Evolutionary conservation across 92 coral and sea anemone genomes (phyloP).

Genomic region (Scolanthus callimorphus): DNA sequence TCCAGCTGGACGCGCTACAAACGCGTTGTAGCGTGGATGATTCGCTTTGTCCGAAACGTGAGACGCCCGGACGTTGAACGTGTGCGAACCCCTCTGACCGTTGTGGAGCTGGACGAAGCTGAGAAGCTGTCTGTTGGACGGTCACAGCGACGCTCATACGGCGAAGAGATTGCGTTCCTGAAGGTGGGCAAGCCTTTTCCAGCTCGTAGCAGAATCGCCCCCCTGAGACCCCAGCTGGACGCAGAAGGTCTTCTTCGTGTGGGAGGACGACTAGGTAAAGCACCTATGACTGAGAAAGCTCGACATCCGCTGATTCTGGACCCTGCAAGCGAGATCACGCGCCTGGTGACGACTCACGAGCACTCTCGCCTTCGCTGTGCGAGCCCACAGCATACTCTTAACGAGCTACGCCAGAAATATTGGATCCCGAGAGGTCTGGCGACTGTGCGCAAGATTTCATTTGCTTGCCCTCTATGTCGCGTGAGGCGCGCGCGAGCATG

Average conservation of each 20-base stretch:
- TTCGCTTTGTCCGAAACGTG: conserved; percentile 42
- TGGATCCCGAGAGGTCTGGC: not conserved
- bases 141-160: conserved; percentile 21
- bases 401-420: not conserved
- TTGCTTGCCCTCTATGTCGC: not conserved
- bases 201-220: conserved; percentile 12
- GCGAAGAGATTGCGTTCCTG: conserved; percentile 15
- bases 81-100: conserved; percentile 12
- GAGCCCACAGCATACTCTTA: not conserved
- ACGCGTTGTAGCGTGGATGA: conserved; percentile 49
- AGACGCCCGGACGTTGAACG: conserved; percentile 11
- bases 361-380: conserved; percentile 14
- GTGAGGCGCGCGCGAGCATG: not conserved
- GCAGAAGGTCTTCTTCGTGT: conserved; percentile 17
- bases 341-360: conserved; percentile 16
- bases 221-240: conserved; percentile 22
- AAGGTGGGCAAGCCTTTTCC: conserved; percentile 24
- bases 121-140: conserved; percentile 16
- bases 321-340: conserved; percentile 33
- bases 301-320: conserved; percentile 38
- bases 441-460: not conserved
- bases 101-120: conserved; percentile 20
- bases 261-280: conserved; percentile 54
- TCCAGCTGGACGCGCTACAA: conserved; percentile 51
- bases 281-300: conserved; percentile 34